Conservation (phyloP, 2,113 vertebrate species). For the Nycticryphes semicollaris region DNA sequence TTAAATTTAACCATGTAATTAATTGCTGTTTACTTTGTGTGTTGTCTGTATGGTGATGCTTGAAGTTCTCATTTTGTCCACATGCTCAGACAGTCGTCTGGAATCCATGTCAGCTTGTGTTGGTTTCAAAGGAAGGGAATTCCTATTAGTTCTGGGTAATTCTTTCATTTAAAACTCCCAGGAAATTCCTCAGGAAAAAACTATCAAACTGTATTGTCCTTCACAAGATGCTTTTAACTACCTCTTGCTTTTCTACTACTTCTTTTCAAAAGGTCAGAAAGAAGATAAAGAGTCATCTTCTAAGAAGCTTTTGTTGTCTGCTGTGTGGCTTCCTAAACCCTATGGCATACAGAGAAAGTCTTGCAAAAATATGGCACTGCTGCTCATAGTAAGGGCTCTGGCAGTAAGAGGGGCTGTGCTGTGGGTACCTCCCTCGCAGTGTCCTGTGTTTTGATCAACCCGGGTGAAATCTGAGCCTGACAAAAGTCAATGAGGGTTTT, state of each 20-base stretch:
- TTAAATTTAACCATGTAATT: neutral
- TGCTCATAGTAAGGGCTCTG: neutral
- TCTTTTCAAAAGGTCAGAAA: neutral
- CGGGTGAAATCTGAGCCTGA: neutral
- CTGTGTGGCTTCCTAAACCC: neutral
- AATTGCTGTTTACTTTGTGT: neutral
- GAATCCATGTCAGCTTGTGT: neutral
- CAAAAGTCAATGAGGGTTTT: conserved; percentile 48
- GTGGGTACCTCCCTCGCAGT: neutral
- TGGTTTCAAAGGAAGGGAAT: neutral
- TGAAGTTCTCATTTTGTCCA: neutral
- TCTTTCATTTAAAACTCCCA: neutral
- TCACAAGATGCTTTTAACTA: neutral
- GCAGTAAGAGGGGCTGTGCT: neutral
- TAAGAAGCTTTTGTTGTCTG: neutral
- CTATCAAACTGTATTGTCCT: neutral
- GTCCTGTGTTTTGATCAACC: neutral
- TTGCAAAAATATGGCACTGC: neutral
- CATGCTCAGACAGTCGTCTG: neutral
- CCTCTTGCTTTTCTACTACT: neutral
- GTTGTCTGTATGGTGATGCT: neutral
- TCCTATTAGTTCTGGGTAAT: neutral
- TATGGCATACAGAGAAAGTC: neutral
- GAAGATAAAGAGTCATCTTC: neutral
- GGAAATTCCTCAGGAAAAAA: neutral